Conservation (phyloP, 1,140 invertebrate species). For the Pseudomyrmex dendroicus region DNA sequence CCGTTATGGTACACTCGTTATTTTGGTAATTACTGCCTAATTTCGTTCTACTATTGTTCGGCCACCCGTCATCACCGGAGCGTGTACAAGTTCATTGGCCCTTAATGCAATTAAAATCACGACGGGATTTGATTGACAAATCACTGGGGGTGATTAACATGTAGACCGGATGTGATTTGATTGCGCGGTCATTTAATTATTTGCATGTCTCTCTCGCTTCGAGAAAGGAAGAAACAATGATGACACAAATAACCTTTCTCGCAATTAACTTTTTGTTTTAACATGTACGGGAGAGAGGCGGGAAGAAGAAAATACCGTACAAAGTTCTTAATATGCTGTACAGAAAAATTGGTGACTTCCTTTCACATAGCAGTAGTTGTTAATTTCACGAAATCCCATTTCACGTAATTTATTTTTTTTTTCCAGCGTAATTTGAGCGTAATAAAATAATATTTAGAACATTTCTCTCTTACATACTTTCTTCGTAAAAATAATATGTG, state of each 20-base stretch:
- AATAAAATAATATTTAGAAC: background rate
- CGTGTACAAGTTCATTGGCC: conserved; percentile 65
- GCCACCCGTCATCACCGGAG: conserved; percentile 50
- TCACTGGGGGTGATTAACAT: conserved; percentile 16
- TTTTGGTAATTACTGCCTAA: conserved; percentile 80
- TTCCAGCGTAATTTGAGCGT: background rate
- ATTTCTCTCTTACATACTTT: conserved; percentile 2
- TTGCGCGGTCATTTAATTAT: conserved; percentile 6
- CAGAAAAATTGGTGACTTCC: background rate
- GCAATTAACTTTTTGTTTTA: background rate
- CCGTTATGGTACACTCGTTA: conserved; percentile 75
- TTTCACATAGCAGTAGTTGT: background rate
- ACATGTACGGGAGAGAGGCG: background rate
- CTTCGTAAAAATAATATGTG: too few relatives aligned
- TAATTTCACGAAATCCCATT: background rate
- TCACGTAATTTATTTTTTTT: conserved; percentile 6
- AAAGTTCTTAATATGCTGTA: background rate
- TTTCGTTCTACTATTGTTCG: conserved; percentile 66
- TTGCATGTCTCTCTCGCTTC: conserved; percentile 11
- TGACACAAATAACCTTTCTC: background rate
- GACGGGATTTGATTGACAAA: conserved; percentile 47
- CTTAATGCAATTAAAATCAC: conserved; percentile 66
- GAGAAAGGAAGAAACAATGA: background rate
- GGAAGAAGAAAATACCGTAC: background rate
- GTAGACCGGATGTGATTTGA: background rate